Evolutionary conservation across 2,888 invertebrate species (phyloP).

Genomic region (Drosophila recens): DNA sequence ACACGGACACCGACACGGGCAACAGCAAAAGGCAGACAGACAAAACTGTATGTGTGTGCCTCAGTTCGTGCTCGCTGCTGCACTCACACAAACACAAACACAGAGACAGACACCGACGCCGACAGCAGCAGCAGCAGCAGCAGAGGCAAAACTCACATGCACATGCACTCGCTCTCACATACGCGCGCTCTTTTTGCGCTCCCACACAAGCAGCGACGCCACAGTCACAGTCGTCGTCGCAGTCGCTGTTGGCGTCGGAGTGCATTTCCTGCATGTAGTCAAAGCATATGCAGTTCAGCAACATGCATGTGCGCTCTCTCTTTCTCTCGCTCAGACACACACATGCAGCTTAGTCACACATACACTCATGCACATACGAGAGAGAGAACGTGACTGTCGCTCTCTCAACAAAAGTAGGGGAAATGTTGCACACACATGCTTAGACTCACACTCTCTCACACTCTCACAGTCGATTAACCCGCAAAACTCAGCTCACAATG

Average conservation of each 20-base stretch:
- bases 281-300: constrained; percentile 62
- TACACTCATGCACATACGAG: constrained; percentile 15
- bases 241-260: constrained; percentile 23
- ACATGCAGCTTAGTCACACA: constrained; percentile 10
- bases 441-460: constrained; percentile 25
- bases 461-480: constrained; percentile 17
- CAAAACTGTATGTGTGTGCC: constrained; percentile 40
- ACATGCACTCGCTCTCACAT: constrained; percentile 49
- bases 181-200: constrained; percentile 54
- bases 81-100: constrained; percentile 40
- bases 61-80: constrained; percentile 56
- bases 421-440: constrained; percentile 65
- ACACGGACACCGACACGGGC: constrained; percentile 29
- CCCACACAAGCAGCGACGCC: constrained; percentile 35
- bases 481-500: constrained; percentile 8
- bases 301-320: constrained; percentile 54
- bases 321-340: constrained; percentile 10
- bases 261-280: constrained; percentile 68
- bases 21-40: constrained; percentile 60
- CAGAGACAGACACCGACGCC: constrained; percentile 39
- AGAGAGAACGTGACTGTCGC: constrained; percentile 38
- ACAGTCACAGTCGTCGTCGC: constrained; percentile 16
- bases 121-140: background rate
- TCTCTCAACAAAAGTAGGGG: constrained; percentile 77
- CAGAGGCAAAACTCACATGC: constrained; percentile 15